Evolutionary conservation across 2,888 invertebrate genomes (phyloP).

Genomic region (Leptinotarsa tumamoca): DNA sequence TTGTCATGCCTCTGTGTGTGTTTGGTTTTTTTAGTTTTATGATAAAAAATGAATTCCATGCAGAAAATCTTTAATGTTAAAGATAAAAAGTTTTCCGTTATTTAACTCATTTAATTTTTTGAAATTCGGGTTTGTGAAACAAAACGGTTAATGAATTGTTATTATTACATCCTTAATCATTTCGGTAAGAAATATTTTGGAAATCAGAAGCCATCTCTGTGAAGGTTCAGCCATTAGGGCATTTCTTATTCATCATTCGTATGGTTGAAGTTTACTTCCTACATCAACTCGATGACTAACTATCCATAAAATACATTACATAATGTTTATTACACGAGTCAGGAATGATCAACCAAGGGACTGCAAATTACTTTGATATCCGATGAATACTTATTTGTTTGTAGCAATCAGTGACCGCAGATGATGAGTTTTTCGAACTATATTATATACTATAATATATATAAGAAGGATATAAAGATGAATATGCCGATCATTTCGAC

Average conservation of each 20-base stretch:
- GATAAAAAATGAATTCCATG: no score
- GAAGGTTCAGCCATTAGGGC: conserved; percentile 11
- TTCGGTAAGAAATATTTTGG: background rate
- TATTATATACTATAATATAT: no score
- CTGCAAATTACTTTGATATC: conserved; percentile 8
- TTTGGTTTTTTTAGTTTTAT: no score
- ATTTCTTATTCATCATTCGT: conserved; percentile 20
- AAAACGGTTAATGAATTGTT: no score
- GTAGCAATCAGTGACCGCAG: background rate
- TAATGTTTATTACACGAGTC: conserved; percentile 13
- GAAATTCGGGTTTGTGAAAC: no score
- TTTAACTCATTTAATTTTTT: no score
- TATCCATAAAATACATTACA: conserved; percentile 13
- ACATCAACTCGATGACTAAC: conserved; percentile 18
- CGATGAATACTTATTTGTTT: conserved; percentile 9
- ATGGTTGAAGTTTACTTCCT: conserved; percentile 16
- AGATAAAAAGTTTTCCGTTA: no score
- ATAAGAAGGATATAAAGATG: no score
- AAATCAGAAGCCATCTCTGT: conserved; percentile 10
- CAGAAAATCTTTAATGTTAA: no score
- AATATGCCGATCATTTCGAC: no score
- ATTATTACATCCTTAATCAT: no score
- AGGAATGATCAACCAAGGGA: background rate
- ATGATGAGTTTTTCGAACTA: background rate
- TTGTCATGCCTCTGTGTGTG: no score